Evolutionary conservation across 2,113 vertebrate genomes (phyloP), one percentile per base, ranked within the genome.

Genomic region (Micromys minutus): DNA sequence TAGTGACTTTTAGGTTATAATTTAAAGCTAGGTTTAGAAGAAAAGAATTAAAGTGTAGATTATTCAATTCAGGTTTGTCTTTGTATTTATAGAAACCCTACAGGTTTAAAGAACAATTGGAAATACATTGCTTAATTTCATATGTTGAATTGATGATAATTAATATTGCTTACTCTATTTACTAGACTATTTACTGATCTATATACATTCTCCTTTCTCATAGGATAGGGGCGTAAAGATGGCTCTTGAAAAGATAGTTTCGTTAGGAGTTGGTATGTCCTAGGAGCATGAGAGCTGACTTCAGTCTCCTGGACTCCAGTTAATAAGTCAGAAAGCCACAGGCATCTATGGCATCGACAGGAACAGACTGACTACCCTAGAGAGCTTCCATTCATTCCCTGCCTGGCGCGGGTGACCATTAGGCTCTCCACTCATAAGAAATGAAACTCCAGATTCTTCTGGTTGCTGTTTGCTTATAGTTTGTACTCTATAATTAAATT

Each of bases 91-190:
- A n/a, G 55, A 89, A 97, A 72, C 55, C 16, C 26, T 93, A 47
- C 0, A 84, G 26, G 13, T 57, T 92, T 59, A 7, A 29, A 69
- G 36, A 87, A 94, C 72, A 65, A 87, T 50, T 76, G 29, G 86
- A 65, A 92, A 50, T 81, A 81, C 84, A 52, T 87, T 69, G 22
- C 21, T 95, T 52, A 71, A 42, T 85, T 96, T 94, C 57, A 72
- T 77, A 6, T 92, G 36, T 39, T 91, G 55, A 91, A 72, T 83
- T 85, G 61, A 93, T 93, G 79, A 79, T 67, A 89, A 45, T 50
- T 24, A 65, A 52, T 45, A 55, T 59, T 95, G 50, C 57, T 19
- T 47, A 61, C 63, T 11, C 85, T 52, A 91, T 96, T 96, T 81
- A 83, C 47, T 79, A 63, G 45, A 69, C 15, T 16, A 67, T 34